Evolutionary conservation across 30 jellyfish, hydroid and myxozoan genomes (phyloP).

Genomic region (Pseudorhiza aurosa): DNA sequence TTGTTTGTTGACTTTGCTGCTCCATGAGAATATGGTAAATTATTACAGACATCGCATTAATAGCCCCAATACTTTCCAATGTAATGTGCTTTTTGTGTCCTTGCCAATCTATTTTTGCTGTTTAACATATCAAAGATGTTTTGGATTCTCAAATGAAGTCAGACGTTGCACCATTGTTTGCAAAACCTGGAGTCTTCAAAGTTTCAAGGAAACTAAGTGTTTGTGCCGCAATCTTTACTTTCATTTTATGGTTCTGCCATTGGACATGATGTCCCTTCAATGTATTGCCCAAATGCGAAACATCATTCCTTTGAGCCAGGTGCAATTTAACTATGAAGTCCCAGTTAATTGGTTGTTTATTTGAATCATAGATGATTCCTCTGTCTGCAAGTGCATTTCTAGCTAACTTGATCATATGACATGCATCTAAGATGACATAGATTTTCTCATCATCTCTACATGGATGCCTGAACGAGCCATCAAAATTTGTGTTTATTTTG

Average conservation of each 20-base stretch:
- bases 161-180: conserved; percentile 14
- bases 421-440: conserved; percentile 15
- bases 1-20: no score
- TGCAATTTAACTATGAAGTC: conserved; percentile 13
- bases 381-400: conserved; percentile 14
- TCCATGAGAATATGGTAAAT: no score
- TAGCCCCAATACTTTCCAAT: no score
- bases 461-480: conserved; percentile 44
- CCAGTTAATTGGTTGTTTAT: conserved; percentile 38
- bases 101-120: conserved; percentile 36
- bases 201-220: conserved; percentile 11
- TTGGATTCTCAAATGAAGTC: conserved; percentile 20
- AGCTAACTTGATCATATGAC: conserved; percentile 46
- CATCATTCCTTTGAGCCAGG: conserved; percentile 32
- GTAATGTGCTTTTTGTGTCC: conserved; percentile 11
- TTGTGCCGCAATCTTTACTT: conserved; percentile 57
- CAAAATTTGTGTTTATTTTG: conserved; percentile 9
- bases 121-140: conserved; percentile 31
- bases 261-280: conserved; percentile 8
- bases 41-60: no score
- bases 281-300: conserved; percentile 43
- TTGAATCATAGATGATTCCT: neutral
- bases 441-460: conserved; percentile 4
- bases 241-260: conserved; percentile 69
- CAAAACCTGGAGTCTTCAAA: conserved; percentile 17